These are phyloP conservation scores for Cottoperca gobio DNA, from an alignment of 2,797 vertebrate species.

Conservation along the genomic window DNA sequence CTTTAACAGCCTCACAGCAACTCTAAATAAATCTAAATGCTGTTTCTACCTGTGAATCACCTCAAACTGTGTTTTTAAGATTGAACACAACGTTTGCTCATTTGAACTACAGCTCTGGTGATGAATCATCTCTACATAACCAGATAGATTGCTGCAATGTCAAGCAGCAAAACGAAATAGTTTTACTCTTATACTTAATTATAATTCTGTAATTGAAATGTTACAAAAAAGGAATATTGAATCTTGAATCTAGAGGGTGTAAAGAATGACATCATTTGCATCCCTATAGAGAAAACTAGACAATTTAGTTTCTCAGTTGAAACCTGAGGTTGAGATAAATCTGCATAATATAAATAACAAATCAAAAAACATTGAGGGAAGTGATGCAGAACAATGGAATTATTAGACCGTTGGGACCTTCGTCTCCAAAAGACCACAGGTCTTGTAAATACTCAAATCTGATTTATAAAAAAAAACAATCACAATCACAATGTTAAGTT, in stretches of 20 bases:
- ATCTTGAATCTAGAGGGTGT: background rate
- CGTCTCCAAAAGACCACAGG: background rate
- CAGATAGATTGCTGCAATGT: background rate
- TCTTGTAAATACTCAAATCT: background rate
- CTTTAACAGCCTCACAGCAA: background rate
- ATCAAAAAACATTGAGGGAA: constrained; percentile 1
- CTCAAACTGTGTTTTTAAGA: background rate
- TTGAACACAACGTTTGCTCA: constrained; percentile 9
- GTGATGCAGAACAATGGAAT: constrained; percentile 4
- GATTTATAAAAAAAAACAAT: too few relatives aligned
- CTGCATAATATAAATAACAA: constrained; percentile 25
- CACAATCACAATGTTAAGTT: too few relatives aligned
- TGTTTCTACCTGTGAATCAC: background rate
- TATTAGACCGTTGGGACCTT: background rate
- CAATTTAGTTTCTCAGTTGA: constrained; percentile 25
- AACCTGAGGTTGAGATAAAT: constrained; percentile 12
- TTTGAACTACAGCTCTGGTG: constrained; percentile 7
- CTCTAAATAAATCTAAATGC: constrained; percentile 7
- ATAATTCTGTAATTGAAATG: too few relatives aligned
- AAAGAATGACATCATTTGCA: constrained; percentile 10
- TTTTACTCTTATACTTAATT: too few relatives aligned
- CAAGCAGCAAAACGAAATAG: too few relatives aligned
- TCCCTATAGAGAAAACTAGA: constrained; percentile 1
- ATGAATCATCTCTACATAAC: constrained; percentile 17
- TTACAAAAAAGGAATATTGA: too few relatives aligned